Evolutionary conservation across 2,113 vertebrate genomes (phyloP).

Genomic region (Ochotona curzoniae): DNA sequence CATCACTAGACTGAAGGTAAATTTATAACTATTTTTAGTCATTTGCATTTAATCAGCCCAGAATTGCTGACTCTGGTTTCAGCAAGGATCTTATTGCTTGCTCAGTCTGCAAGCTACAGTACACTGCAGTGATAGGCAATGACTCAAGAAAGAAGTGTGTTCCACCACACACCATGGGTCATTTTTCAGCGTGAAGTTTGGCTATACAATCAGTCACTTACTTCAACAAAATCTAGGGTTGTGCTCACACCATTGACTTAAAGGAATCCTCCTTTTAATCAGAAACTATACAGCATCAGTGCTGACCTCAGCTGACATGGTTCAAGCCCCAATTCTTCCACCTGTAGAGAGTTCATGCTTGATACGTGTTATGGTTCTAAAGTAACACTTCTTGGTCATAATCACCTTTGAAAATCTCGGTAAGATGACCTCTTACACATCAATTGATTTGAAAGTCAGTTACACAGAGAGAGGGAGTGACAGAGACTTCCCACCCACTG

Average conservation of each 20-base stretch:
- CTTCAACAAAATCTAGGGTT: background rate
- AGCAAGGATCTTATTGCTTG: constrained; percentile 27
- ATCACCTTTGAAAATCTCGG: constrained; percentile 33
- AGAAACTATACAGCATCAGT: background rate
- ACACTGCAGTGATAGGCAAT: background rate
- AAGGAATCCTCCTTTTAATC: background rate
- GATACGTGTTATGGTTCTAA: background rate
- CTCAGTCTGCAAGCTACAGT: background rate
- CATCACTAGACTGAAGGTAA: constrained; percentile 52
- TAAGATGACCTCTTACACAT: background rate
- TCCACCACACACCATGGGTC: constrained; percentile 30
- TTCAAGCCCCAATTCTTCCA: background rate
- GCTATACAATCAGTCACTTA: constrained; percentile 53
- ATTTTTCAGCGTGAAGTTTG: constrained; percentile 72
- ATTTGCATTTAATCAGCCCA: constrained; percentile 79
- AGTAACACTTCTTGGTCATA: background rate
- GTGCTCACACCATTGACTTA: background rate
- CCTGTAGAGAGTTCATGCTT: background rate
- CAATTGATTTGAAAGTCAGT: too few species aligned
- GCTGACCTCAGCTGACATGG: background rate
- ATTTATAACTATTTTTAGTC: constrained; percentile 66
- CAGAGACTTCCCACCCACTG: too few species aligned
- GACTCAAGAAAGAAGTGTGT: constrained; percentile 24
- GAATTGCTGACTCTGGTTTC: constrained; percentile 66
- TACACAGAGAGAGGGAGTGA: too few species aligned